These are phyloP conservation scores for Erebia palarica DNA, from an alignment of 2,888 invertebrate species.

Conservation along the genomic window DNA sequence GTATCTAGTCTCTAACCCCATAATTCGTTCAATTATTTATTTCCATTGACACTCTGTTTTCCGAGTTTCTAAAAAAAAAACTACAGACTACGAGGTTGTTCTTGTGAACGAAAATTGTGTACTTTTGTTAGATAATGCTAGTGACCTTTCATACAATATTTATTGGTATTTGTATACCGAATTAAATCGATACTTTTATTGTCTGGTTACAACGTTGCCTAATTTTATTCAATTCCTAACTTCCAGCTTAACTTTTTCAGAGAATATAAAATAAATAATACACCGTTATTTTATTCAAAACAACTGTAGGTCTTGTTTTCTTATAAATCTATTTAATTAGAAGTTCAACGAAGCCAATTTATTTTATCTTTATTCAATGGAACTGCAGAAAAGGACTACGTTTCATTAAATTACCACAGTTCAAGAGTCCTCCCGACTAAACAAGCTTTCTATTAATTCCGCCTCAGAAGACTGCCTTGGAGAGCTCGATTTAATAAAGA, in stretches of 20 bases:
- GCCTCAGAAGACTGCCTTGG: slow-evolving; percentile 16
- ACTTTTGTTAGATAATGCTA: too few relatives aligned
- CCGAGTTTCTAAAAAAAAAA: too few relatives aligned
- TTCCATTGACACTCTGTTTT: too few relatives aligned
- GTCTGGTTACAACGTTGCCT: too few relatives aligned
- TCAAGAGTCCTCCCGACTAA: slow-evolving; percentile 22
- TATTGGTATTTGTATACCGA: too few relatives aligned
- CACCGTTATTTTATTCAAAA: not conserved
- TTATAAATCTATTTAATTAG: slow-evolving; percentile 10
- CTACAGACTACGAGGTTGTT: too few relatives aligned
- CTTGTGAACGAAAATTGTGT: too few relatives aligned
- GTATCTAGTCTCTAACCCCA: too few relatives aligned
- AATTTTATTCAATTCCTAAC: too few relatives aligned
- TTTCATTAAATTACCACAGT: slow-evolving; percentile 26
- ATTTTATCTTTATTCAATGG: slow-evolving; percentile 20
- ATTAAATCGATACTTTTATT: too few relatives aligned
- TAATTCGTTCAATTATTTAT: too few relatives aligned
- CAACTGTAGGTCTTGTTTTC: not conserved
- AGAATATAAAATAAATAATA: not conserved
- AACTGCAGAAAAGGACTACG: slow-evolving; percentile 27
- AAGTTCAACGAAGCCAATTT: slow-evolving; percentile 19
- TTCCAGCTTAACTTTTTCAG: not conserved
- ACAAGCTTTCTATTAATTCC: slow-evolving; percentile 28
- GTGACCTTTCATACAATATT: too few relatives aligned
- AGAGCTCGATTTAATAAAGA: slow-evolving; percentile 21